Evolutionary conservation across 1,140 invertebrate genomes (phyloP).

Genomic region (Campodea augens): DNA sequence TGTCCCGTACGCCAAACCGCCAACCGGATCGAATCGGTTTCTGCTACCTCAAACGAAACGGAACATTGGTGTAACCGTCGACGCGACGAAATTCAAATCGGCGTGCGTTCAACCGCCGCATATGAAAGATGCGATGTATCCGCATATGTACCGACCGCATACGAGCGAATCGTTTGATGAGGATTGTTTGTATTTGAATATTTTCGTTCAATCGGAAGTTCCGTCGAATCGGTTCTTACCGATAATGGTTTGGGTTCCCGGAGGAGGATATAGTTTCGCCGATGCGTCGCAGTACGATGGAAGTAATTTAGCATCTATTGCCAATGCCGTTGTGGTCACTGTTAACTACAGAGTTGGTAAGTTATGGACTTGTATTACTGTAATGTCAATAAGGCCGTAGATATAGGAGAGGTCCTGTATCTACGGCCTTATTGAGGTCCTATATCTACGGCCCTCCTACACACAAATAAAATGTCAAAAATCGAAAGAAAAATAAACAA

Average conservation of each 20-base stretch:
- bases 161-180: slow-evolving; percentile 10
- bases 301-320: slow-evolving; percentile 14
- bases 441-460: too few species aligned
- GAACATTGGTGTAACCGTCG: neutral
- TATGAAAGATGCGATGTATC: slow-evolving; percentile 11
- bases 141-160: slow-evolving; percentile 10
- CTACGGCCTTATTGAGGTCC: too few species aligned
- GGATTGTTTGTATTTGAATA: slow-evolving; percentile 18
- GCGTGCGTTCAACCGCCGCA: slow-evolving; percentile 17
- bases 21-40: slow-evolving; percentile 15
- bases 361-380: neutral
- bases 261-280: slow-evolving; percentile 18
- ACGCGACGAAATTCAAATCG: slow-evolving; percentile 10
- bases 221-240: slow-evolving; percentile 5
- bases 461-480: too few species aligned
- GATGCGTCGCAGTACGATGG: slow-evolving; percentile 17
- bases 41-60: slow-evolving; percentile 6
- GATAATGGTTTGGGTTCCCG: slow-evolving; percentile 18
- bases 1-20: slow-evolving; percentile 19
- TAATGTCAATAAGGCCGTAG: too few species aligned
- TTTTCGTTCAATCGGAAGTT: slow-evolving; percentile 14
- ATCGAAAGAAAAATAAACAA: too few species aligned
- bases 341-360: slow-evolving; percentile 22
- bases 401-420: too few species aligned
- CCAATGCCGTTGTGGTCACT: slow-evolving; percentile 21